These are phyloP conservation scores for Anoplophora glabripennis DNA, from an alignment of 1,140 invertebrate species.

Conservation along the genomic window DNA sequence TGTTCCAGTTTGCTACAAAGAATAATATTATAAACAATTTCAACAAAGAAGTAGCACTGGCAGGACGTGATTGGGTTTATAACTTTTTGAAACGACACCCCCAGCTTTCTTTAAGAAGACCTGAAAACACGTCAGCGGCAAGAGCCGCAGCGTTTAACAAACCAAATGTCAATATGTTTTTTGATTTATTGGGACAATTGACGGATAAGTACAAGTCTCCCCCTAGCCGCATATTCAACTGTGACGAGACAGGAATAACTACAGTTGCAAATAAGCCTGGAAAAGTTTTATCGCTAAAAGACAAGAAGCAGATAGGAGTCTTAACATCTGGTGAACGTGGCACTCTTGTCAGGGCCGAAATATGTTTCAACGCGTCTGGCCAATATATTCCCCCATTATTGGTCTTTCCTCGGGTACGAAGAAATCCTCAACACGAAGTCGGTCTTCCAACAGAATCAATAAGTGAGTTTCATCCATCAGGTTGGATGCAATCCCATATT, in stretches of 20 bases:
- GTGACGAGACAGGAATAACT: not conserved
- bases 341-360: conserved; percentile 43
- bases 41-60: no score
- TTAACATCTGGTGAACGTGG: conserved; percentile 49
- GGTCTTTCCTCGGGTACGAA: conserved; percentile 12
- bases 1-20: no score
- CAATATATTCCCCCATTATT: conserved; percentile 35
- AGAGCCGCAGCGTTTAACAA: no score
- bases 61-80: no score
- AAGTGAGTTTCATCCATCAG: conserved; percentile 29
- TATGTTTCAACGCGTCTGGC: conserved; percentile 31
- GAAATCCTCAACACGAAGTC: not conserved
- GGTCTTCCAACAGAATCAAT: conserved; percentile 28
- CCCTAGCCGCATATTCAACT: no score
- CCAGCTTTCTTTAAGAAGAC: no score
- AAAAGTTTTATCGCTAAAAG: conserved; percentile 24
- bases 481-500: conserved; percentile 39
- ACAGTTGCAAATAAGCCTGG: not conserved
- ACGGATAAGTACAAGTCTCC: no score
- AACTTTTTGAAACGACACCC: no score
- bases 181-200: no score
- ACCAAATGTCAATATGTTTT: no score
- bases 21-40: no score
- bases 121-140: no score
- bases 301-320: conserved; percentile 45